Evolutionary conservation across 2,113 vertebrate genomes (phyloP).

Genomic region (Crypturellus undulatus): DNA sequence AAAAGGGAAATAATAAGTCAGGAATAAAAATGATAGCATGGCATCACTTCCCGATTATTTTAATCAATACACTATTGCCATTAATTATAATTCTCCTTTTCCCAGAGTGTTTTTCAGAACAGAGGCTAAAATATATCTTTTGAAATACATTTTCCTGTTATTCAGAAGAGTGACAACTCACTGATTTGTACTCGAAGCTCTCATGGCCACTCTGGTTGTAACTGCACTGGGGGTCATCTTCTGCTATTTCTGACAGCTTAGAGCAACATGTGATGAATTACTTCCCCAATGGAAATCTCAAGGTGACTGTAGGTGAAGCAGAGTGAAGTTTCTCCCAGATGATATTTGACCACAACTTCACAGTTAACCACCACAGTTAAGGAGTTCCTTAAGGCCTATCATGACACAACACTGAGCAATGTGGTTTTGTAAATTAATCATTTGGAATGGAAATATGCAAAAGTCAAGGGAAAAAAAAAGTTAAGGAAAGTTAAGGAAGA

Average conservation of each 20-base stretch:
- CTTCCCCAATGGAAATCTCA: not conserved
- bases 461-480: not conserved
- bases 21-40: rapidly evolving
- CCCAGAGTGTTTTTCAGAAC: not conserved
- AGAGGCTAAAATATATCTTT: not conserved
- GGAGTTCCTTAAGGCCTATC: not conserved
- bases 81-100: not conserved
- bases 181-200: not conserved
- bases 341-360: not conserved
- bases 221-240: not conserved
- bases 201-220: not conserved
- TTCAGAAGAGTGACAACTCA: not conserved
- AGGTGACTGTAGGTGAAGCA: not conserved
- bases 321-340: not conserved
- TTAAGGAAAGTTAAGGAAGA: not conserved
- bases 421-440: not conserved
- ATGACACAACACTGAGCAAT: not conserved
- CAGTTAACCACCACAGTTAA: not conserved
- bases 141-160: not conserved
- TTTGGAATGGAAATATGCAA: not conserved
- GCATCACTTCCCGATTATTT: not conserved
- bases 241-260: not conserved
- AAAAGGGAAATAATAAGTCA: not conserved
- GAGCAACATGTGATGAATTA: not conserved
- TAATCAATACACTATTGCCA: not conserved